Conservation (phyloP, 2,113 vertebrate species). For the Prolemur simus region DNA sequence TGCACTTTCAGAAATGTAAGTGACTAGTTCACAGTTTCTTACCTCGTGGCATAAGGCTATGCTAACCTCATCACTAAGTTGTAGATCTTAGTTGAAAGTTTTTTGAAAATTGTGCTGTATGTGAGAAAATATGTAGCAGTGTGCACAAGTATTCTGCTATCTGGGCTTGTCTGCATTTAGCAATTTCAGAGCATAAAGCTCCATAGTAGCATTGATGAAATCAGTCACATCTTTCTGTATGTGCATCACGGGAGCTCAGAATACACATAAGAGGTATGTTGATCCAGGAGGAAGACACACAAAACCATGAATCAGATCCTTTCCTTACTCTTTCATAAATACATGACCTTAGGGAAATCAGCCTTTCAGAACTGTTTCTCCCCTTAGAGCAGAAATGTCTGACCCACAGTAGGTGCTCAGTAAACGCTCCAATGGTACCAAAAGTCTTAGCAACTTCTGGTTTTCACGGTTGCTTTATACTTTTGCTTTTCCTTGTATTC, state of each 20-base stretch:
- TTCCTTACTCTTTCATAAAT: conserved; percentile 3
- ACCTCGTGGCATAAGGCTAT: background rate
- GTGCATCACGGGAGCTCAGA: background rate
- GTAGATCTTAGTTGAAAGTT: background rate
- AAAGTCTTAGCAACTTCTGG: background rate
- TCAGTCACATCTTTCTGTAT: background rate
- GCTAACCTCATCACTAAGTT: background rate
- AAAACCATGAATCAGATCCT: background rate
- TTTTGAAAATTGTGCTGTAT: background rate
- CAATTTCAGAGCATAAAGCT: background rate
- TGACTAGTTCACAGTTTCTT: background rate
- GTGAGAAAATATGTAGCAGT: background rate
- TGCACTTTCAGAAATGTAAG: background rate
- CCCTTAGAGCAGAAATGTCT: background rate
- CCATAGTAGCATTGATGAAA: background rate
- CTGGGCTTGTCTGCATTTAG: background rate
- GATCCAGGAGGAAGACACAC: background rate
- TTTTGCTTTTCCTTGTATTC: background rate
- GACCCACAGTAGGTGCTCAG: background rate
- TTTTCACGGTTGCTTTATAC: conserved; percentile 11
- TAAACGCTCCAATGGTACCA: background rate
- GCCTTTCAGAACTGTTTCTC: background rate
- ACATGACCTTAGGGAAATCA: background rate
- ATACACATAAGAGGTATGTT: background rate
- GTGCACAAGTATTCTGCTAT: background rate